Conservation (phyloP, 2,888 invertebrate genomes). For the Ophraella communa region DNA sequence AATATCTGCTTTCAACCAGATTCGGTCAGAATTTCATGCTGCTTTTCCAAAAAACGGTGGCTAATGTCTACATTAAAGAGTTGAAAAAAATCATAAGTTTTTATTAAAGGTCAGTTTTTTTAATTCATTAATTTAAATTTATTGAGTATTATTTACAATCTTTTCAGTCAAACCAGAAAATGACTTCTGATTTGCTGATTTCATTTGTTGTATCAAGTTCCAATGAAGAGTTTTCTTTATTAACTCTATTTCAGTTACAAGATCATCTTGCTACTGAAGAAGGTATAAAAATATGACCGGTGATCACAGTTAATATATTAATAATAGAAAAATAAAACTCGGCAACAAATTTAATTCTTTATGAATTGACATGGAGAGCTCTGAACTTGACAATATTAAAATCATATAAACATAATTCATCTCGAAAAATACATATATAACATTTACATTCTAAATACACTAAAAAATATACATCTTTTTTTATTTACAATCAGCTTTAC, state of each 20-base stretch:
- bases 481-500: constrained; percentile 17
- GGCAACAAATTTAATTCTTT: constrained; percentile 18
- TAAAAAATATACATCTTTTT: constrained; percentile 16
- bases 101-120: no score
- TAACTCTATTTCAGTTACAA: no score
- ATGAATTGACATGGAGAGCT: constrained; percentile 30
- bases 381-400: constrained; percentile 10
- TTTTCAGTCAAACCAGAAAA: no score
- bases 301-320: no score
- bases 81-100: no score
- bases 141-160: no score
- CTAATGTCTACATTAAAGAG: neutral
- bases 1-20: neutral
- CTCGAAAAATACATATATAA: constrained; percentile 12
- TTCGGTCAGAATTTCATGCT: neutral
- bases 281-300: no score
- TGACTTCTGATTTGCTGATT: no score
- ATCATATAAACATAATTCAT: constrained; percentile 14
- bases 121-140: no score
- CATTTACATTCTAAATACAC: constrained; percentile 4
- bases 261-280: no score
- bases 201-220: no score
- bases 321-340: constrained; percentile 18
- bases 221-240: no score
- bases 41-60: constrained; percentile 1